Evolutionary conservation across 2,113 vertebrate genomes (phyloP), one percentile per base, ranked within the genome.

Genomic region (Romanogobio albipinnatus): DNA sequence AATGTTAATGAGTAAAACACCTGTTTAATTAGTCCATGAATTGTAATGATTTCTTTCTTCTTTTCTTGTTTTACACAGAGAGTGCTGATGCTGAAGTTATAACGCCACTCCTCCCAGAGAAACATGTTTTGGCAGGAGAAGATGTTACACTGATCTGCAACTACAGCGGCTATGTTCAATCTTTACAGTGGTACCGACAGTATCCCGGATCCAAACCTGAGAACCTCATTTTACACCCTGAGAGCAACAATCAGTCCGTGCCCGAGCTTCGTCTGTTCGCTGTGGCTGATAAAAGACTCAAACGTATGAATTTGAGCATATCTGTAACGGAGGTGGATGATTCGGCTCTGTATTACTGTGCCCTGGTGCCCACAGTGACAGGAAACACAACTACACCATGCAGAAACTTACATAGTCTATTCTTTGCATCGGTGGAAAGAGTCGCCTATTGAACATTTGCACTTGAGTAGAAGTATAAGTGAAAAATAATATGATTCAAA

Each of bases 311-410:
- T 84, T 71, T 89, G 49, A 33, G 62, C 3, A 86, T 87, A 70
- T 83, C 71, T 26, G 53, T 77, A 80, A 84, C 74, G 43, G 49
- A 77, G 71, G 24, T 83, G 64, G 39, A n/a, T 76, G 85, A 86
- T 56, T 79, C 39, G 7, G 39, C 39, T 39, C 39, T 39, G 39
- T 39, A 39, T 49, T 49, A 49, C 47, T 49, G 47, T 13, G 10
- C 45, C 3, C 45, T 47, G 45, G 2, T 3, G 45, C 45, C 9
- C 45, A 47, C 47, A 49, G 47, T 49, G 11, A 49, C 47, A 47
- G 39, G 39, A 39, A 39, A 39, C 39, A 0, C 39, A 1, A 1
- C 5, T 7, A 39, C 39, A 39, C 39, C 39, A 5, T 66, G 86
- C 85, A 87, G 85, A 86, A 87, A 88, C 61, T 45, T 39, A 6